Conservation (phyloP, 2,113 vertebrate genomes). For the Cebidichthys violaceus region DNA sequence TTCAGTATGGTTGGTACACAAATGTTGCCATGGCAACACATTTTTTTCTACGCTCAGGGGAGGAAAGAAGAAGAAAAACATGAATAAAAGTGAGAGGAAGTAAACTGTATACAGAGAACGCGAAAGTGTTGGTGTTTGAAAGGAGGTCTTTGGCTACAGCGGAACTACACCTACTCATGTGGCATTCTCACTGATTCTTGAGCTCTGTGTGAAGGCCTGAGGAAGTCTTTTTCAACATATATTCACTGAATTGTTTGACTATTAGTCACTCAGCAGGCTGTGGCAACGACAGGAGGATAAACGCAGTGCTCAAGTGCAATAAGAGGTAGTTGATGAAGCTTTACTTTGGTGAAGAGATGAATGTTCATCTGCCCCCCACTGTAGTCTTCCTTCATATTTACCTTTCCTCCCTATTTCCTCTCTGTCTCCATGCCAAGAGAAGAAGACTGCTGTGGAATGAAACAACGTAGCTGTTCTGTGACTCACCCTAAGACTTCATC, state of each 20-base stretch:
- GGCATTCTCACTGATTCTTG: not conserved
- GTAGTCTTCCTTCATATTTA: not conserved
- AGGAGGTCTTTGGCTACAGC: not conserved
- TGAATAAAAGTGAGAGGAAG: conserved; percentile 31
- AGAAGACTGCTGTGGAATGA: conserved; percentile 5
- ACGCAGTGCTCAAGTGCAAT: too few relatives aligned
- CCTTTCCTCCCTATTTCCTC: not conserved
- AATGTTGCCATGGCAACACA: conserved; percentile 43
- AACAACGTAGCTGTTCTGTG: not conserved
- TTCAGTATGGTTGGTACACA: conserved; percentile 6
- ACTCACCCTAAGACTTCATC: not conserved
- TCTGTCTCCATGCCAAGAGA: not conserved
- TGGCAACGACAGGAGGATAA: not conserved
- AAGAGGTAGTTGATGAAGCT: not conserved
- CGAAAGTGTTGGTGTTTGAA: not conserved
- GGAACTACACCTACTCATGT: not conserved
- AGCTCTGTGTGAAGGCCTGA: not conserved
- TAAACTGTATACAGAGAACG: conserved; percentile 10
- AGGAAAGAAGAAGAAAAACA: not conserved
- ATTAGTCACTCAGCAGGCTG: not conserved
- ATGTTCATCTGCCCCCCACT: not conserved
- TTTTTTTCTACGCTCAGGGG: conserved; percentile 16
- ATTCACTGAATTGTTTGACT: not conserved
- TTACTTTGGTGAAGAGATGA: not conserved
- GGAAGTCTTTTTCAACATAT: not conserved